These are phyloP conservation scores for Cephus runcator DNA, from an alignment of 2,888 invertebrate species.

Conservation along the genomic window DNA sequence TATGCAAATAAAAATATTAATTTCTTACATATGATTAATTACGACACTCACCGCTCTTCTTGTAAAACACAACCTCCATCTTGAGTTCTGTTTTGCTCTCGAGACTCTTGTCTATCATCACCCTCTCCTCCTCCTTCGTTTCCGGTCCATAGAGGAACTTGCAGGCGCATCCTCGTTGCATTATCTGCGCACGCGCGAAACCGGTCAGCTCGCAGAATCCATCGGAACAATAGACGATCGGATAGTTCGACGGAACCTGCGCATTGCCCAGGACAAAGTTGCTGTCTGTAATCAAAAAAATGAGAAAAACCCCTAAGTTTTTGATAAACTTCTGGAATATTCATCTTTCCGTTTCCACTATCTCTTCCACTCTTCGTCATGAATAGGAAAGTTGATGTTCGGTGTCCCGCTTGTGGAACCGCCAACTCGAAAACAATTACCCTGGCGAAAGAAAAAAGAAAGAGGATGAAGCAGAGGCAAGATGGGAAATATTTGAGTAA, in stretches of 20 bases:
- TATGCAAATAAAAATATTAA: constrained; percentile 12
- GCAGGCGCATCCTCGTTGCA: constrained; percentile 97
- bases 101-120: constrained; percentile 89
- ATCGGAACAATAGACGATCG: constrained; percentile 96
- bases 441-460: neutral
- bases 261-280: constrained; percentile 97
- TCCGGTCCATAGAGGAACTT: constrained; percentile 93
- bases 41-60: constrained; percentile 84
- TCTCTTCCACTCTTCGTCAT: neutral
- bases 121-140: constrained; percentile 88
- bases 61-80: constrained; percentile 93
- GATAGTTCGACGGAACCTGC: constrained; percentile 87
- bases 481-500: neutral
- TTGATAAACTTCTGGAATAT: constrained; percentile 3
- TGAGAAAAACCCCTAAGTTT: neutral
- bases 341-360: neutral
- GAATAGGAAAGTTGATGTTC: neutral
- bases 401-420: neutral
- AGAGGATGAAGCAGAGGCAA: neutral
- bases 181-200: constrained; percentile 92
- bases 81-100: constrained; percentile 93
- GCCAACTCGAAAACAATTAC: neutral
- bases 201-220: constrained; percentile 97
- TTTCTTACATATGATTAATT: constrained; percentile 35
- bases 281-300: constrained; percentile 78